A percentile compares a stretch with the other conserved stretches of the same genome.
Conservation (phyloP, 2,113 vertebrate species). For the Ovis canadensis region DNA sequence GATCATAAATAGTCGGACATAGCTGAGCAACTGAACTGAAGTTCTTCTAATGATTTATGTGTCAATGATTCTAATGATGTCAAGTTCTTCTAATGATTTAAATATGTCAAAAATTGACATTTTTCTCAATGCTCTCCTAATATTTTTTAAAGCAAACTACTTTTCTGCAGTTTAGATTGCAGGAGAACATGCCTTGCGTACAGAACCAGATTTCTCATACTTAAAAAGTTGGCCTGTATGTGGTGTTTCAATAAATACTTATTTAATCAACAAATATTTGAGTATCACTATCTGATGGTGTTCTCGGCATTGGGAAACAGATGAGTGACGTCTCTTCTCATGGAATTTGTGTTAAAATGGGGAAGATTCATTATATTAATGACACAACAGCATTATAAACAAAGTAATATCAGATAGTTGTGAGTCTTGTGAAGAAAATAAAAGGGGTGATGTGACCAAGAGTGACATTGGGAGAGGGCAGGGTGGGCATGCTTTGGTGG, state of each 20-base stretch:
- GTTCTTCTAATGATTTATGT: not conserved
- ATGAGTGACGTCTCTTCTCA: not conserved
- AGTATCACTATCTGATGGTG: not conserved
- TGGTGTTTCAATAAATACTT: not conserved
- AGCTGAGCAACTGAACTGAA: not conserved
- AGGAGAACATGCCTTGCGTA: not conserved
- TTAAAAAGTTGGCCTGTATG: not conserved
- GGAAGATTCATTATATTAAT: not conserved
- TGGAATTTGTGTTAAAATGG: not conserved
- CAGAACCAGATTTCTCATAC: not conserved
- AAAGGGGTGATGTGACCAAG: fast-evolving
- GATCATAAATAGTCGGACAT: not conserved
- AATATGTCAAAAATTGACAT: not conserved
- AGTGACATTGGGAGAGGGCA: not conserved
- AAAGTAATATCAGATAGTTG: too few species aligned
- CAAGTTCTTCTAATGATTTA: too few species aligned
- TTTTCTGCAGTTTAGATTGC: not conserved
- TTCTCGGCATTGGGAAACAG: not conserved
- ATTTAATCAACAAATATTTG: not conserved
- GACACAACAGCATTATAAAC: not conserved
- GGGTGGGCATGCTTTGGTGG: not conserved
- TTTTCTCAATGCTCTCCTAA: not conserved
- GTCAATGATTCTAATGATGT: too few species aligned
- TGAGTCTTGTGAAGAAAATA: not conserved
- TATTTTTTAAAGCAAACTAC: not conserved